phyloP scores from a whole-genome alignment of 2,113 vertebrate species.

The Megatriorchis doriae region DNA sequence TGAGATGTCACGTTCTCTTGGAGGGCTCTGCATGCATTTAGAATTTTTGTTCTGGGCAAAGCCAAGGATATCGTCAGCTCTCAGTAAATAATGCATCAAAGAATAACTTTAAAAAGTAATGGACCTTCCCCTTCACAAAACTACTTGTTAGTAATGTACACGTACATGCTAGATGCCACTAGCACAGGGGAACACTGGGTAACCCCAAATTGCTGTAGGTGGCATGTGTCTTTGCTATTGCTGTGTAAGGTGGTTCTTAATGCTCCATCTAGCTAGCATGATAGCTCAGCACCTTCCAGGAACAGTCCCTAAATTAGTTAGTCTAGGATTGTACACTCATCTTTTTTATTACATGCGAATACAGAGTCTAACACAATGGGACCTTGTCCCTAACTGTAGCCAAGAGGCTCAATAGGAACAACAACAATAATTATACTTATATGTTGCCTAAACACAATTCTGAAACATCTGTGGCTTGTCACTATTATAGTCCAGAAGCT shows the following conservation, averaged over 20 bases:
- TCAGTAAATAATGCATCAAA: neutral
- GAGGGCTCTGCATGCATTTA: neutral
- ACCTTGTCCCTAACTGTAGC: neutral
- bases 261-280: neutral
- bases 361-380: neutral
- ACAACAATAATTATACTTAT: neutral
- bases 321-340: neutral
- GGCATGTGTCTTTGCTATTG: neutral
- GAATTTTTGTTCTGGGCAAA: neutral
- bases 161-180: neutral
- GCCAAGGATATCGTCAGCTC: neutral
- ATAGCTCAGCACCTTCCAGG: neutral
- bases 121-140: neutral
- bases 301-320: neutral
- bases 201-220: neutral
- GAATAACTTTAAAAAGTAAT: neutral
- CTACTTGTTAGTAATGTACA: neutral
- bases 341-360: neutral
- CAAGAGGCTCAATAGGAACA: neutral
- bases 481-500: neutral
- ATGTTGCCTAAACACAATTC: conserved; percentile 26
- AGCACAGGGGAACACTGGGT: neutral
- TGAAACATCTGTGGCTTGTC: conserved; percentile 28
- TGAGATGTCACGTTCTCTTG: neutral
- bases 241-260: neutral